Conservation (phyloP, 2,888 invertebrate genomes). For the Caenorhabditis becei region DNA sequence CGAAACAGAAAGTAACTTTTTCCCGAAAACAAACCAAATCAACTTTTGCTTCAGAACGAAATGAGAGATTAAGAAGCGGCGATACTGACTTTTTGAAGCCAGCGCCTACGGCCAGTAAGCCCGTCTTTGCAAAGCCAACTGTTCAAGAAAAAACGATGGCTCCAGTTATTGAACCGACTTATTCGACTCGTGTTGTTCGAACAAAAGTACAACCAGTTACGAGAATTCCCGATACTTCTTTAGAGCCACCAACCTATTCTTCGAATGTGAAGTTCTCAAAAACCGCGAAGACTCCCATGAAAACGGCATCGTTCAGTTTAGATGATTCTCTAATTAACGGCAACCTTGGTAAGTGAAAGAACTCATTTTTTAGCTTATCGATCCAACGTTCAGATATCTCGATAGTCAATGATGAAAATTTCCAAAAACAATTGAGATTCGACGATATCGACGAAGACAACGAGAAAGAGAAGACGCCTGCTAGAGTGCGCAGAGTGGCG, state of each 20-base stretch:
- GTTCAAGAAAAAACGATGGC: background rate
- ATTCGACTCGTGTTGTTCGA: constrained; percentile 29
- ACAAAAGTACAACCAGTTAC: background rate
- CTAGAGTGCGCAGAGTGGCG: background rate
- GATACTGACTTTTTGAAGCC: constrained; percentile 36
- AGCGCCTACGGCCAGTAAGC: background rate
- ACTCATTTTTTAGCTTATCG: background rate
- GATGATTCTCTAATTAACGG: constrained; percentile 31
- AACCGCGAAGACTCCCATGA: constrained; percentile 12
- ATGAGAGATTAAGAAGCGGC: constrained; percentile 9
- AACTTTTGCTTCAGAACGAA: constrained; percentile 10
- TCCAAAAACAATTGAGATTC: constrained; percentile 22
- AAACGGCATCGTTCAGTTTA: constrained; percentile 11
- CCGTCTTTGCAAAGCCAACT: constrained; percentile 15
- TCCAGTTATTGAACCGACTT: constrained; percentile 25
- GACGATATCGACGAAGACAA: constrained; percentile 53
- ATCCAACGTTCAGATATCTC: constrained; percentile 29
- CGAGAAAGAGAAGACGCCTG: constrained; percentile 19
- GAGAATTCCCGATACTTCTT: background rate
- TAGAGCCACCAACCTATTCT: constrained; percentile 37
- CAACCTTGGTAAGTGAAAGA: constrained; percentile 12
- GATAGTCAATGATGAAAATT: constrained; percentile 10
- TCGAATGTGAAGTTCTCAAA: constrained; percentile 18
- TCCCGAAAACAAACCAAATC: background rate
- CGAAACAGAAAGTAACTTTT: constrained; percentile 22